Evolutionary conservation across 1,140 invertebrate species (phyloP).

Genomic region (Cyphomyrmex costatus): DNA sequence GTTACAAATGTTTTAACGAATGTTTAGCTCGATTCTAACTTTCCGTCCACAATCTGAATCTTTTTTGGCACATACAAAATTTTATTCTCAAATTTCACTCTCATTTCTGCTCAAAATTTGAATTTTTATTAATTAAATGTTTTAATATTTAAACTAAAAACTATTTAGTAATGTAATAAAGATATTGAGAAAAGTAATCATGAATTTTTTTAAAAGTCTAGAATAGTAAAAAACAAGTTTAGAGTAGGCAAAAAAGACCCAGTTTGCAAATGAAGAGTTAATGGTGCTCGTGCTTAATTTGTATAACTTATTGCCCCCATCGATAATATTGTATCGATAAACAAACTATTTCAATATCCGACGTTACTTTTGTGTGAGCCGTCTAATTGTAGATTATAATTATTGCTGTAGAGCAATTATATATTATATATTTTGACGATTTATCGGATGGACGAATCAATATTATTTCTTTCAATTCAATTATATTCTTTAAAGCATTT

Average conservation of each 20-base stretch:
- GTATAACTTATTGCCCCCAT: conserved; percentile 55
- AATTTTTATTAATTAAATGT: no score
- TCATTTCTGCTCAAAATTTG: no score
- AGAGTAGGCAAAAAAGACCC: no score
- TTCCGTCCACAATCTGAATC: no score
- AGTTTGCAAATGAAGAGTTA: background rate
- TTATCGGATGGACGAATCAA: conserved; percentile 81
- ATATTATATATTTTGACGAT: conserved; percentile 70
- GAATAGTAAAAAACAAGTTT: no score
- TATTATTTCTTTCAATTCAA: conserved; percentile 80
- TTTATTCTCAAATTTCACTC: no score
- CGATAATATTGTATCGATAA: conserved; percentile 60
- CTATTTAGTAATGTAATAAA: no score
- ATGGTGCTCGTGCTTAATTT: conserved; percentile 20
- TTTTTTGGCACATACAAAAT: no score
- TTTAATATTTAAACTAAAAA: no score
- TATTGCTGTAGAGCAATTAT: conserved; percentile 76
- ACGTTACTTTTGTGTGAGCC: conserved; percentile 70
- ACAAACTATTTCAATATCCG: conserved; percentile 70
- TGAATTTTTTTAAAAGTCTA: no score
- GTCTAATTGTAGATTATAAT: conserved; percentile 76
- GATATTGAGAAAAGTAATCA: no score
- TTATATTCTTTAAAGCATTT: conserved; percentile 41
- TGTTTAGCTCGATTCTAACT: background rate
- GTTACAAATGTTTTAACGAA: conserved; percentile 10